Percentiles rank a stretch among this genome's conserved stretches.
Conservation (phyloP, 2,888 invertebrate species). For the Sussaba pulchella region DNA sequence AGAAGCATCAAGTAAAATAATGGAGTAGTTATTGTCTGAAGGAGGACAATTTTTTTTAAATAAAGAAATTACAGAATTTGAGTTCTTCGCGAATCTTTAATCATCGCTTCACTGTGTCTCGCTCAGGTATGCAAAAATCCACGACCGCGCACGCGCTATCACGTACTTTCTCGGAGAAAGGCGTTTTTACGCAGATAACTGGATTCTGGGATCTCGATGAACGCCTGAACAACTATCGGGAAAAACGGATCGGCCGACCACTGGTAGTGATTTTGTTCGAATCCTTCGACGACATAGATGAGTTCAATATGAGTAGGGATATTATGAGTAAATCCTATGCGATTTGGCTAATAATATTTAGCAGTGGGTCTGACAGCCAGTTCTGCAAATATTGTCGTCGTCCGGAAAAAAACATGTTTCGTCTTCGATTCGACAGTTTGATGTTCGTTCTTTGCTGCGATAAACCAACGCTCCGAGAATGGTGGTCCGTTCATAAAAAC, state of each 20-base stretch:
- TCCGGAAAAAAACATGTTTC: constrained; percentile 70
- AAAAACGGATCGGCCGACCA: constrained; percentile 64
- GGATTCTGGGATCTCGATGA: constrained; percentile 52
- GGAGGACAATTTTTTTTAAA: too few species aligned
- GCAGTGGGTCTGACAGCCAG: constrained; percentile 44
- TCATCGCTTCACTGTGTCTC: too few species aligned
- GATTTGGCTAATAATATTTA: constrained; percentile 76
- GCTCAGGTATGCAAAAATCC: constrained; percentile 41
- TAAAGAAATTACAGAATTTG: too few species aligned
- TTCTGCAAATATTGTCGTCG: constrained; percentile 61
- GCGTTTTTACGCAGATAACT: constrained; percentile 58
- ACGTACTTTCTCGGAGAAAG: constrained; percentile 64
- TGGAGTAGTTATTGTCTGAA: too few species aligned
- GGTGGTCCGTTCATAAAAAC: constrained; percentile 73
- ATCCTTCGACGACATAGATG: constrained; percentile 53
- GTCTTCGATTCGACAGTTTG: constrained; percentile 71
- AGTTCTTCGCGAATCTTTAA: too few species aligned
- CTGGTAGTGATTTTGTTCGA: constrained; percentile 72
- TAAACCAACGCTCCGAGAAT: constrained; percentile 68
- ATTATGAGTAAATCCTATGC: constrained; percentile 66
- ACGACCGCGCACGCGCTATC: constrained; percentile 61
- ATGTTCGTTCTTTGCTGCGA: constrained; percentile 73
- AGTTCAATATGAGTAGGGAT: constrained; percentile 65
- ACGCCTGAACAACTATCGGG: constrained; percentile 45
- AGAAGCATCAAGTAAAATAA: too few species aligned